These are phyloP conservation scores for Hippoglossus hippoglossus DNA, from an alignment of 2,797 vertebrate species.

Conservation along the genomic window DNA sequence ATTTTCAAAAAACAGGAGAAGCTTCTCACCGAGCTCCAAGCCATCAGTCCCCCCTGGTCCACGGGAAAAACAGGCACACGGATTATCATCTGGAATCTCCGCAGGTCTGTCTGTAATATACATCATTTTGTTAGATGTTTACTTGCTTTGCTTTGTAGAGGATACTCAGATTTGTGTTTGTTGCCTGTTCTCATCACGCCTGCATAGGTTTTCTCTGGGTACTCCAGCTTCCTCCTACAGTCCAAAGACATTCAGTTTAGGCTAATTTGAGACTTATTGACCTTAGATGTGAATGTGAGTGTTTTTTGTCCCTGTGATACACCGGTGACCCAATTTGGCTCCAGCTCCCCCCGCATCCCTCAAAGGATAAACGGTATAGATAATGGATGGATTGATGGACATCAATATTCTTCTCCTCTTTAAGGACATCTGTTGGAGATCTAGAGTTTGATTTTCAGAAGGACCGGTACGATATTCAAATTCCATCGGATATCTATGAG, in stretches of 20 bases:
- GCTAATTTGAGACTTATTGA: too few species aligned
- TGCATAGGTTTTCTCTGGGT: too few species aligned
- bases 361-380: too few species aligned
- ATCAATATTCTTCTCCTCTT: background rate
- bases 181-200: too few species aligned
- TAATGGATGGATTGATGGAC: too few species aligned
- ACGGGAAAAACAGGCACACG: constrained; percentile 87
- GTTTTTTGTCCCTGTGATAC: too few species aligned
- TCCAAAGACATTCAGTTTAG: too few species aligned
- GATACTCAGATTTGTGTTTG: too few species aligned
- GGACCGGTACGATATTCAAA: constrained; percentile 92
- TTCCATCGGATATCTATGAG: constrained; percentile 88
- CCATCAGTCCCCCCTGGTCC: constrained; percentile 71
- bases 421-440: constrained; percentile 74
- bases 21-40: constrained; percentile 86
- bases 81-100: constrained; percentile 96
- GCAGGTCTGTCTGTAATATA: constrained; percentile 79
- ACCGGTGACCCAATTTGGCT: too few species aligned
- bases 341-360: too few species aligned
- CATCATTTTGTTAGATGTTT: background rate
- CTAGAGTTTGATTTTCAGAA: constrained; percentile 91
- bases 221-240: too few species aligned
- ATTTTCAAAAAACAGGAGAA: constrained; percentile 85
- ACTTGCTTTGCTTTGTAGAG: background rate
- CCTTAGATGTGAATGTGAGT: too few species aligned